Conservation (phyloP, 2,113 vertebrate genomes). For the Carassius carassius region DNA sequence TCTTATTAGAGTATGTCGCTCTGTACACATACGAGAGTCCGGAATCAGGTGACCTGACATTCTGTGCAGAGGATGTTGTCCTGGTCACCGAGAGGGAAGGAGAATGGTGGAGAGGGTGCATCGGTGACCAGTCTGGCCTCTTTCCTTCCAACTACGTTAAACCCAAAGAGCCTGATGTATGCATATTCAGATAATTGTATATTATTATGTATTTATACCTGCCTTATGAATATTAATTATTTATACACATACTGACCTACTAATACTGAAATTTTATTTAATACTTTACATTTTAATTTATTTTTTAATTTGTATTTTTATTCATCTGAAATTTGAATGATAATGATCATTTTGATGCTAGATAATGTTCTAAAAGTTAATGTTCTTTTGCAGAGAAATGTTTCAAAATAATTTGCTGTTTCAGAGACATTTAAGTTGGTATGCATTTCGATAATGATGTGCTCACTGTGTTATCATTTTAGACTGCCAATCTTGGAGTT, state of each 20-base stretch:
- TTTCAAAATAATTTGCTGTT: not conserved
- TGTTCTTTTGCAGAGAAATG: not conserved
- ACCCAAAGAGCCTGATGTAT: conserved; percentile 88
- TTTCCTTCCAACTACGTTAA: conserved; percentile 97
- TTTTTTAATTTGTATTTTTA: no score
- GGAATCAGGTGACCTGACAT: conserved; percentile 90
- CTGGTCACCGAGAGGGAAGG: conserved; percentile 90
- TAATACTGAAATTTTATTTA: no score
- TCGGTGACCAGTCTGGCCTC: conserved; percentile 85
- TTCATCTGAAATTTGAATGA: no score
- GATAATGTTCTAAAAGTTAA: not conserved
- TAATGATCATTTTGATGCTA: no score
- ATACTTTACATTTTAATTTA: no score
- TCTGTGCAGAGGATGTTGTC: conserved; percentile 89
- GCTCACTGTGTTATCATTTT: conserved; percentile 8
- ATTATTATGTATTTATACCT: no score
- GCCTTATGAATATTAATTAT: no score
- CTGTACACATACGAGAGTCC: conserved; percentile 92
- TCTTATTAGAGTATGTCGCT: conserved; percentile 85
- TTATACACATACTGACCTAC: no score
- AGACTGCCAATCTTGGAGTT: conserved; percentile 78
- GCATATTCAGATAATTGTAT: not conserved
- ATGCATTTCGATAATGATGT: not conserved
- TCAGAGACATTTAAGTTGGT: not conserved
- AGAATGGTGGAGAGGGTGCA: conserved; percentile 95